Percentiles rank a stretch among this genome's conserved stretches.
Conservation (phyloP, 2,113 vertebrate species). For the Lophius piscatorius region DNA sequence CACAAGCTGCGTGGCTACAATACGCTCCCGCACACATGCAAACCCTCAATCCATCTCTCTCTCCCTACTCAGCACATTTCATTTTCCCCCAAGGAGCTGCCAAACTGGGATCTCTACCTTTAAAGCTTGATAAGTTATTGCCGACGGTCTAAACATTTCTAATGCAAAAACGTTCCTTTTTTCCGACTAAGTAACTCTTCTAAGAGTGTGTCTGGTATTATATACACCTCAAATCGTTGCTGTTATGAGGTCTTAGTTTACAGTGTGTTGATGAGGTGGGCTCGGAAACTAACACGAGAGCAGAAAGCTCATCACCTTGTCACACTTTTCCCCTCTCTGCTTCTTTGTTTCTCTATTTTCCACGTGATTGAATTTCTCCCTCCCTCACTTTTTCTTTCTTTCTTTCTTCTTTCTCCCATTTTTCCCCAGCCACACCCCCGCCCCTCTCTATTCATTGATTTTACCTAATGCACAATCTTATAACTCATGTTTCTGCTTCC, state of each 20-base stretch:
- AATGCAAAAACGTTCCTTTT: slow-evolving; percentile 41
- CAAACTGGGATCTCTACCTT: slow-evolving; percentile 58
- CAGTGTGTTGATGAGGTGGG: slow-evolving; percentile 33
- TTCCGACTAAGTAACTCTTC: slow-evolving; percentile 25
- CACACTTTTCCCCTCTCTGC: not conserved
- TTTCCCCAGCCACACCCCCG: slow-evolving; percentile 16
- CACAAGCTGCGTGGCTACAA: not conserved
- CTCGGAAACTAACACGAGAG: slow-evolving; percentile 37
- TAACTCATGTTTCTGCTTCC: not conserved
- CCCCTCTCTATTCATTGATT: no score
- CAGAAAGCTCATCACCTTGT: not conserved
- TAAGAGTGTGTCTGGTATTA: slow-evolving; percentile 50
- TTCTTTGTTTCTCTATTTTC: slow-evolving; percentile 5
- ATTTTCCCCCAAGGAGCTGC: slow-evolving; percentile 51
- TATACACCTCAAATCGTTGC: no score
- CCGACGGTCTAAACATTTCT: slow-evolving; percentile 42
- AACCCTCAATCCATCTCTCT: slow-evolving; percentile 51
- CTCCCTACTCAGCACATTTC: slow-evolving; percentile 61
- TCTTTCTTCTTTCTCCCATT: slow-evolving; percentile 5
- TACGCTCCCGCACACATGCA: slow-evolving; percentile 19
- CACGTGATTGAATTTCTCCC: not conserved
- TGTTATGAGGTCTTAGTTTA: slow-evolving; percentile 36
- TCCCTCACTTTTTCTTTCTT: not conserved
- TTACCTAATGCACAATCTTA: no score
- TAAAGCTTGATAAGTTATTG: slow-evolving; percentile 54